A percentile compares a stretch with the other conserved stretches of the same genome.
Conservation (phyloP, 1,140 invertebrate genomes). For the Atopsyche davidsoni region DNA sequence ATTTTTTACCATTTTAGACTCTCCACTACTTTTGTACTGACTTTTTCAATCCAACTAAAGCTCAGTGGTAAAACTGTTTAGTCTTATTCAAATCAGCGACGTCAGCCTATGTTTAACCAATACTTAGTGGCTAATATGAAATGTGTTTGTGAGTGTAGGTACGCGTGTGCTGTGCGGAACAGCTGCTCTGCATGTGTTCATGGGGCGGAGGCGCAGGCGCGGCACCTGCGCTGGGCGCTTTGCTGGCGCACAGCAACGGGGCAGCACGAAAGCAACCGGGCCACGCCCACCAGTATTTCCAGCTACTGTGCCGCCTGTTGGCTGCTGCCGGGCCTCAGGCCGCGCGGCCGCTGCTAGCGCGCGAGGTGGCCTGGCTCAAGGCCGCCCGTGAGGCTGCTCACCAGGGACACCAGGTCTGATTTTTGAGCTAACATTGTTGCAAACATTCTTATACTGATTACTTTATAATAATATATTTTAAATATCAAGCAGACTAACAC, state of each 20-base stretch:
- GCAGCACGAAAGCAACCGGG: conserved; percentile 35
- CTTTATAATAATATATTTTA: too few species aligned
- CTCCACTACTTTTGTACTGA: too few species aligned
- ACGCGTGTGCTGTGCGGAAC: conserved; percentile 42
- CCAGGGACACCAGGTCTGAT: conserved; percentile 20
- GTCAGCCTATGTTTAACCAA: too few species aligned
- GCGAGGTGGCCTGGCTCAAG: conserved; percentile 39
- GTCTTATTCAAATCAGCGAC: too few species aligned
- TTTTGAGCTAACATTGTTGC: too few species aligned
- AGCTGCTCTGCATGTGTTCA: conserved; percentile 42
- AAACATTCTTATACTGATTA: too few species aligned
- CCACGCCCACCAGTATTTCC: conserved; percentile 43
- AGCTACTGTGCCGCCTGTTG: conserved; percentile 42
- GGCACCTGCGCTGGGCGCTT: conserved; percentile 28
- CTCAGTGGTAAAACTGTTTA: too few species aligned
- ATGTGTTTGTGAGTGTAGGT: conserved; percentile 32
- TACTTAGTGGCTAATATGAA: too few species aligned
- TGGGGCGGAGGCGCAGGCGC: conserved; percentile 38
- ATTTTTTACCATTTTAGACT: too few species aligned
- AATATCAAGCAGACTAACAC: too few species aligned
- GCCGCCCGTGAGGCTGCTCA: conserved; percentile 29
- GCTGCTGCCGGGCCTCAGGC: conserved; percentile 39
- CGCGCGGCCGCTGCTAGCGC: conserved; percentile 30
- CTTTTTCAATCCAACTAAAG: too few species aligned
- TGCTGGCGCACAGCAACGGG: conserved; percentile 29